phyloP scores from a whole-genome alignment of 2,797 vertebrate genomes.

The Hirundo rustica region DNA sequence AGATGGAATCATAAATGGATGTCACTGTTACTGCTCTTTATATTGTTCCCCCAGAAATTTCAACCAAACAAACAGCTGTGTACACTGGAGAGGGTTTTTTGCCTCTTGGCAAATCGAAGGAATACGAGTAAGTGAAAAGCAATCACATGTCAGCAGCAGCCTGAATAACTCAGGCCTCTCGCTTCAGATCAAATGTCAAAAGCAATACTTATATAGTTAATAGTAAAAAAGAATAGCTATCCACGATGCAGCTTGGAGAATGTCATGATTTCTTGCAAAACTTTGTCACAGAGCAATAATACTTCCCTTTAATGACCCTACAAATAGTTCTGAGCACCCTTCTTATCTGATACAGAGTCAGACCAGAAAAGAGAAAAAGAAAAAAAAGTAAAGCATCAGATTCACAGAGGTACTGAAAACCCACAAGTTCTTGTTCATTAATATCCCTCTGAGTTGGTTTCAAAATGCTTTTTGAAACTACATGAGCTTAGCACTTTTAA shows the following conservation, averaged over 20 bases:
- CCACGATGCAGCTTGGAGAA: neutral
- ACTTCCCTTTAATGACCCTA: neutral
- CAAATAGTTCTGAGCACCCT: neutral
- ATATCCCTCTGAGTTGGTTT: neutral
- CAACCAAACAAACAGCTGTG: neutral
- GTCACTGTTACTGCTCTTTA: neutral
- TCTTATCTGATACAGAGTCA: neutral
- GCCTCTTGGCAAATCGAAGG: neutral
- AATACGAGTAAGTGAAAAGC: neutral
- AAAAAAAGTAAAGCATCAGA: neutral
- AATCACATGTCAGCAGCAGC: neutral
- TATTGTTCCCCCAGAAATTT: neutral
- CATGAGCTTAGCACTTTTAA: neutral
- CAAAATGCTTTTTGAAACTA: neutral
- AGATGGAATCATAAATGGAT: neutral
- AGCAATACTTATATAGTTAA: neutral
- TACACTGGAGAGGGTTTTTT: neutral
- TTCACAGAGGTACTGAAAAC: neutral
- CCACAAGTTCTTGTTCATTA: neutral
- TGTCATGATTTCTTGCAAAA: neutral
- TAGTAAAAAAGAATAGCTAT: neutral
- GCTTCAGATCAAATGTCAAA: neutral
- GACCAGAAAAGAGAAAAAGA: neutral
- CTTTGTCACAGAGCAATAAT: neutral
- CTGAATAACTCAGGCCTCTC: neutral